These are phyloP conservation scores for Mactra quadrangularis DNA, from an alignment of 1,140 invertebrate genomes.

Conservation along the genomic window DNA sequence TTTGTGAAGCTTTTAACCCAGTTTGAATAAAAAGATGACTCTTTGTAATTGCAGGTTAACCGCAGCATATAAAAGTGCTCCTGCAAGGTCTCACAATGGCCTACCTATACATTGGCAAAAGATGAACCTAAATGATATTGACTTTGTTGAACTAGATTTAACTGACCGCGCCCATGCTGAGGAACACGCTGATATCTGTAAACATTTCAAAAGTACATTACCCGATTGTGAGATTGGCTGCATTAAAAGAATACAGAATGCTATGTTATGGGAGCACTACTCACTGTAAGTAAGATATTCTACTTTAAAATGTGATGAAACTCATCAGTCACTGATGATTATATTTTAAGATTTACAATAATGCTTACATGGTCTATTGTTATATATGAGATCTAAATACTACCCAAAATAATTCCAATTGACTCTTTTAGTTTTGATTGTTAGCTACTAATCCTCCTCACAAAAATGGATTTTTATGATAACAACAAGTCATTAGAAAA, in stretches of 20 bases:
- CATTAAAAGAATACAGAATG: slow-evolving; percentile 65
- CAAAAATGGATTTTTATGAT: too few relatives aligned
- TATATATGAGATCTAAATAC: too few relatives aligned
- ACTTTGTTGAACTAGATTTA: slow-evolving; percentile 2
- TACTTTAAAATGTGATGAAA: too few relatives aligned
- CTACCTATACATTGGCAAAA: slow-evolving; percentile 61
- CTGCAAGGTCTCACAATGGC: slow-evolving; percentile 33
- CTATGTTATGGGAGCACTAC: slow-evolving; percentile 63
- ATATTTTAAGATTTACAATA: too few relatives aligned
- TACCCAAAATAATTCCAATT: too few relatives aligned
- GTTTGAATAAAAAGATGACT: background rate
- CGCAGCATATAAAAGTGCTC: slow-evolving; percentile 23
- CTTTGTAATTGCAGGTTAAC: slow-evolving; percentile 6
- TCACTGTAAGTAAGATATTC: slow-evolving; percentile 63
- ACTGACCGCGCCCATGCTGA: slow-evolving; percentile 17
- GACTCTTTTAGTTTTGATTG: too few relatives aligned
- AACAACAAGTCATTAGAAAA: too few relatives aligned
- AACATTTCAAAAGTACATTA: slow-evolving; percentile 57
- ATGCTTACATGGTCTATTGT: too few relatives aligned
- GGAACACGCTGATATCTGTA: slow-evolving; percentile 57
- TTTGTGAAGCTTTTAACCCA: too few relatives aligned
- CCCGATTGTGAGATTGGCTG: slow-evolving; percentile 45
- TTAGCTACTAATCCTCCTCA: too few relatives aligned
- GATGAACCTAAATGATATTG: slow-evolving; percentile 51
- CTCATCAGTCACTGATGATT: too few relatives aligned